Evolutionary conservation across 1,140 invertebrate species (phyloP).

Genomic region (Tetragnatha versicolor): DNA sequence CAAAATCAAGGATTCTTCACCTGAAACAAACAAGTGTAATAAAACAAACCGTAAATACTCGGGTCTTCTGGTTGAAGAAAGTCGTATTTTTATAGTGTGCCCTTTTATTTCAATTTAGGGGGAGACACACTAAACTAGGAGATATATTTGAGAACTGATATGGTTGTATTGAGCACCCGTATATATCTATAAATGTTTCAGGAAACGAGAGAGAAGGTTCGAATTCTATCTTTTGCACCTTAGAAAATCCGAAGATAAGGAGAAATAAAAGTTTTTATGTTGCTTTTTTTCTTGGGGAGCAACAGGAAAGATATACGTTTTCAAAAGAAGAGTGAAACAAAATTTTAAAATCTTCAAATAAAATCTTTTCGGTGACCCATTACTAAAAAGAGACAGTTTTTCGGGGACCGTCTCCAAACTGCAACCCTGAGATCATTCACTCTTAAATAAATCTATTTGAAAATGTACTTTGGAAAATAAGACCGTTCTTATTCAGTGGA

Average conservation of each 20-base stretch:
- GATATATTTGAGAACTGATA: constrained; percentile 4
- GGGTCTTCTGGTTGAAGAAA: constrained; percentile 10
- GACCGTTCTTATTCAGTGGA: too few relatives aligned
- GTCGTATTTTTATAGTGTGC: constrained; percentile 28
- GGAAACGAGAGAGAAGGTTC: constrained; percentile 1
- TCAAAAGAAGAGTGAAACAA: constrained; percentile 29
- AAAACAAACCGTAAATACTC: constrained; percentile 37
- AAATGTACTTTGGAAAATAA: too few relatives aligned
- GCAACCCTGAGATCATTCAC: background rate
- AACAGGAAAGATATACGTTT: constrained; percentile 28
- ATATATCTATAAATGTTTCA: background rate
- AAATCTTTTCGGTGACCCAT: constrained; percentile 52
- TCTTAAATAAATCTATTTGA: too few relatives aligned
- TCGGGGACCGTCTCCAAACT: constrained; percentile 29
- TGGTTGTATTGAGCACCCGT: background rate
- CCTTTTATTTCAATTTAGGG: constrained; percentile 18
- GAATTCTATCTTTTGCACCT: constrained; percentile 46
- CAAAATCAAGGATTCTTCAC: background rate
- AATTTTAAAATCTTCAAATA: constrained; percentile 53
- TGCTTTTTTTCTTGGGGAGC: constrained; percentile 14
- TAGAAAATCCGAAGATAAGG: constrained; percentile 51
- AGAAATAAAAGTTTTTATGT: constrained; percentile 51
- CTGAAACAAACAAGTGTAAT: constrained; percentile 46
- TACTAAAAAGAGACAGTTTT: constrained; percentile 34
- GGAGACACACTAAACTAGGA: background rate